Evolutionary conservation across 2,888 invertebrate species (phyloP).

Genomic region (Orchesella flavescens): DNA sequence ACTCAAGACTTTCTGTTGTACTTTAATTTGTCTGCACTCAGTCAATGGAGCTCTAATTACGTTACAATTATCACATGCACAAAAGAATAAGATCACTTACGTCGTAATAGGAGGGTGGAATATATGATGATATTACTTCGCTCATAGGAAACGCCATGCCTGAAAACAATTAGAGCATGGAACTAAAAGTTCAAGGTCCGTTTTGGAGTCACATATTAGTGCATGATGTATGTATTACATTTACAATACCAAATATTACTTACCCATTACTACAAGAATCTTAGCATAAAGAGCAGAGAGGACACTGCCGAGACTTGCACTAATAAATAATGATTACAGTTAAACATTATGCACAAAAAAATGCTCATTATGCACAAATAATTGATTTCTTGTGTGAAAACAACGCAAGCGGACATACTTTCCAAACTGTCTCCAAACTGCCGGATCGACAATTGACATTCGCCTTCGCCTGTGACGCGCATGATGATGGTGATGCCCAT

Average conservation of each 20-base stretch:
- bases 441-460: conserved; percentile 53
- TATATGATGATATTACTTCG: conserved; percentile 94
- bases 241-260: neutral
- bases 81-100: conserved; percentile 75
- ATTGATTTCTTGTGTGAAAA: too few relatives aligned
- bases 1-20: too few relatives aligned
- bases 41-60: too few relatives aligned
- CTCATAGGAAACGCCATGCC: conserved; percentile 93
- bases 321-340: conserved; percentile 74
- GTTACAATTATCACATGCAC: neutral
- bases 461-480: conserved; percentile 21
- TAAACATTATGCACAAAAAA: neutral
- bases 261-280: conserved; percentile 92
- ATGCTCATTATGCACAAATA: too few relatives aligned
- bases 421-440: conserved; percentile 63
- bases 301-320: conserved; percentile 90
- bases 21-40: too few relatives aligned
- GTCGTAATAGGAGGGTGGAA: conserved; percentile 94
- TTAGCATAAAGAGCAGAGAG: conserved; percentile 95
- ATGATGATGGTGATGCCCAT: neutral
- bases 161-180: neutral
- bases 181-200: too few relatives aligned
- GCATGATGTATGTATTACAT: neutral
- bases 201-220: too few relatives aligned
- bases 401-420: too few relatives aligned